Evolutionary conservation across 2,888 invertebrate species (phyloP), one percentile per base, ranked within the genome.

Genomic region (Phrixothrix hirtus): DNA sequence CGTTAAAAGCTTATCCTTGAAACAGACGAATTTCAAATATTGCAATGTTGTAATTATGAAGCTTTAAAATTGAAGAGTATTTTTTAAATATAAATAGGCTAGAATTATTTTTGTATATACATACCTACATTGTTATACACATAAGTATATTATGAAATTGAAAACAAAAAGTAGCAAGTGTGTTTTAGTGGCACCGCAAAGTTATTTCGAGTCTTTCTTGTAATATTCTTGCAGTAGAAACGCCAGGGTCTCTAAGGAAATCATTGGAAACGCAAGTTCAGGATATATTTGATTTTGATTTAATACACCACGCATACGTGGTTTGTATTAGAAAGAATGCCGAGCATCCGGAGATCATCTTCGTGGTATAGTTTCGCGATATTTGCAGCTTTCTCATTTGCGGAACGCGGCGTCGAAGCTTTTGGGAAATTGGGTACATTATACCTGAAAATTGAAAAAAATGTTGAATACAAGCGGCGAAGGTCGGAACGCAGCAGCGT

Each of bases 211-310:
- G 25, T 21, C 27, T 39, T 52, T 41, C 35, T 27, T 9, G 41
- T 16, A 55, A 51, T 46, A 50, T 41, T 50, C 35, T 31, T 34
- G 41, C 41, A 21, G 26, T n/a, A 36, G 36, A 34, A 25, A 17
- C 39, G 41, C 35, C 30, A 36, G 39, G 77, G 83, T 85, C 85
- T 85, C 85, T 75, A 80, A 85, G 85, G 85, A 85, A 85, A 85
- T 85, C 85, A 85, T 84, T 83, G 84, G 83, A 81, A 85, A 85
- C 84, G 84, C 84, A 83, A 83, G 83, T 83, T 79, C 80, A 80
- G 79, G 81, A 81, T 81, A 81, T 80, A 80, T 79, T 79, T 79
- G 79, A 77, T 66, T 63, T 65, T 63, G 63, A 63, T 61, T 63
- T 63, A 63, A 54, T 54, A 49, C 49, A 54, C 39, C 44, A 39